Percentiles rank a stretch among this genome's conserved stretches.
These are phyloP conservation scores for Gymnothorax javanicus DNA, from an alignment of 2,797 vertebrate species.

Conservation along the genomic window DNA sequence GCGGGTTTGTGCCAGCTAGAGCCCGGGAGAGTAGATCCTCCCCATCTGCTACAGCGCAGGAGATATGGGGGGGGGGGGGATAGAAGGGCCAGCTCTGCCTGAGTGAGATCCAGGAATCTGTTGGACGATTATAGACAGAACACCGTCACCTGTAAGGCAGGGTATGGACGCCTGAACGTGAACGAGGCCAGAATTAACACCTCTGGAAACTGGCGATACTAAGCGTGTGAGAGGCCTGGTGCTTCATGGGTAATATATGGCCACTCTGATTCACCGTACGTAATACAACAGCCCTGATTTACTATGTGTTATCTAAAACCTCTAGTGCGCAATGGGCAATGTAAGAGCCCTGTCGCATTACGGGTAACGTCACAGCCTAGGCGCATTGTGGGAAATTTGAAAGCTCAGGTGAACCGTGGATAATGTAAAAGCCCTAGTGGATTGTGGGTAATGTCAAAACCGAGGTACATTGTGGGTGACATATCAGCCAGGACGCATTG, in stretches of 20 bases:
- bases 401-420: too few relatives aligned
- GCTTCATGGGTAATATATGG: too few relatives aligned
- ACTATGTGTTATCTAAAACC: slow-evolving; percentile 60
- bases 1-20: too few relatives aligned
- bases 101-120: background rate
- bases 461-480: too few relatives aligned
- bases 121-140: background rate
- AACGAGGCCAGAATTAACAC: too few relatives aligned
- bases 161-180: background rate
- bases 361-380: too few relatives aligned
- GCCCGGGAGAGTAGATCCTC: background rate
- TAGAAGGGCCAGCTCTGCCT: background rate
- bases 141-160: background rate
- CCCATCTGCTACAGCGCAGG: background rate
- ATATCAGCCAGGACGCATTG: too few relatives aligned
- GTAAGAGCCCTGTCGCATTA: slow-evolving; percentile 56
- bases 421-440: too few relatives aligned
- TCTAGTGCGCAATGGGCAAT: slow-evolving; percentile 46
- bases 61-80: background rate
- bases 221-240: too few relatives aligned
- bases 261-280: too few relatives aligned
- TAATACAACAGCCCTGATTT: slow-evolving; percentile 45
- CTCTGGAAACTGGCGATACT: too few relatives aligned
- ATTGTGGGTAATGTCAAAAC: background rate
- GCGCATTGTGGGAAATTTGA: too few relatives aligned